phyloP scores from a whole-genome alignment of 53 echinoderm and acorn worm genomes.

The Henricia sp. region DNA sequence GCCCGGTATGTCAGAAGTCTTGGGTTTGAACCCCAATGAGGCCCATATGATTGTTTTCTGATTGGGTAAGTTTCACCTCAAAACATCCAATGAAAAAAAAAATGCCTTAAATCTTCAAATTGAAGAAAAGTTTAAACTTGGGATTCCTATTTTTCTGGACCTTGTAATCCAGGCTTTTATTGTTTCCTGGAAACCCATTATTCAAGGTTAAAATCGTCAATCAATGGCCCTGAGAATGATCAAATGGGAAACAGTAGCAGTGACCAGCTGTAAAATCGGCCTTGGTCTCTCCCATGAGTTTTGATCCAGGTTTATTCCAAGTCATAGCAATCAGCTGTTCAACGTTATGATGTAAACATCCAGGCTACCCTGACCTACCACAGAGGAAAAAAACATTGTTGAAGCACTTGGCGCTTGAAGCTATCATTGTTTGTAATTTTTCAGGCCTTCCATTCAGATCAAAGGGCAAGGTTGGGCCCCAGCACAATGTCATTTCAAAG shows the following conservation, averaged over 20 bases:
- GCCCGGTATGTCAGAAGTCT: too few relatives aligned
- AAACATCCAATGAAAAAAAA: too few relatives aligned
- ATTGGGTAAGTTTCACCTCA: too few relatives aligned
- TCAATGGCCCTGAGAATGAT: not conserved
- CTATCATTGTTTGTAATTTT: too few relatives aligned
- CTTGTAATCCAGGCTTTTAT: not conserved
- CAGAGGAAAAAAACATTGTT: conserved; percentile 36
- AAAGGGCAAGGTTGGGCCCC: too few relatives aligned
- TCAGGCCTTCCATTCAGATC: too few relatives aligned
- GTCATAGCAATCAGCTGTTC: conserved; percentile 38
- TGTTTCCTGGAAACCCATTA: not conserved
- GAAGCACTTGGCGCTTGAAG: conserved; percentile 52
- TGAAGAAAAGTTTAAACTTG: too few relatives aligned
- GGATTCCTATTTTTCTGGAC: not conserved
- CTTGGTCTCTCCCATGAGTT: not conserved
- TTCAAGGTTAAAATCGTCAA: conserved; percentile 6
- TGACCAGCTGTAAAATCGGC: not conserved
- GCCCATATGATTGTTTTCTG: too few relatives aligned
- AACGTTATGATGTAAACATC: not conserved
- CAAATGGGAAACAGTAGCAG: not conserved
- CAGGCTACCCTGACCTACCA: not conserved
- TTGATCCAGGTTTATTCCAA: conserved; percentile 1
- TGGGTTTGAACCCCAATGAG: too few relatives aligned
- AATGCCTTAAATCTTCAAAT: too few relatives aligned
- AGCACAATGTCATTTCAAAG: too few relatives aligned